These are phyloP conservation scores for Zaprionus inermis DNA, from an alignment of 1,140 invertebrate species.

Conservation along the genomic window DNA sequence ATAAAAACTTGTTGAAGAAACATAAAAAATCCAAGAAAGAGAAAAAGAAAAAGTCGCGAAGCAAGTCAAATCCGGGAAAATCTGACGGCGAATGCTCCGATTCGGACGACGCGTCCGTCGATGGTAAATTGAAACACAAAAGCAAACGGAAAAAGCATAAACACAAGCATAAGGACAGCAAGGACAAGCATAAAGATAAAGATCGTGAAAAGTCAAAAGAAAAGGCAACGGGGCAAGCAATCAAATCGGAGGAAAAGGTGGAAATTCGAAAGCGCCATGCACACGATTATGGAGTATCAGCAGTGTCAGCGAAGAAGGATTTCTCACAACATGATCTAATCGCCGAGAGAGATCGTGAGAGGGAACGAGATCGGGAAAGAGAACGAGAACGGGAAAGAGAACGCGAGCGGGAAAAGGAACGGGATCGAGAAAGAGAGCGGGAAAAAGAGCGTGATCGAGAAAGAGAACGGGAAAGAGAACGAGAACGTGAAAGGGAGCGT, in stretches of 20 bases:
- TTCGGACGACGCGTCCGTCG: constrained; percentile 83
- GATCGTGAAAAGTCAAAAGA: constrained; percentile 45
- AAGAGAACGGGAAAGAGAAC: constrained; percentile 1
- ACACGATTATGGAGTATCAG: not conserved
- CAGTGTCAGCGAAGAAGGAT: constrained; percentile 44
- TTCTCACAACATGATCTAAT: not conserved
- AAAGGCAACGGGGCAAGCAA: not conserved
- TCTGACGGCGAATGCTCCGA: constrained; percentile 85
- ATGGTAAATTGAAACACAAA: constrained; percentile 84
- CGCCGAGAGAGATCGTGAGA: constrained; percentile 9
- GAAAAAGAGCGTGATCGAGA: constrained; percentile 21
- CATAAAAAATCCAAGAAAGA: constrained; percentile 86
- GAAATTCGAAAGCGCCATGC: constrained; percentile 43
- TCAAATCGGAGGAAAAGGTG: constrained; percentile 47
- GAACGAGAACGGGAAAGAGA: constrained; percentile 34
- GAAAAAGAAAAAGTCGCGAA: constrained; percentile 85
- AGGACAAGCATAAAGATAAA: constrained; percentile 45
- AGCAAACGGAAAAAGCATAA: constrained; percentile 58
- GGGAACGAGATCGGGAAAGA: constrained; percentile 23
- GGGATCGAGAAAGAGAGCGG: not conserved
- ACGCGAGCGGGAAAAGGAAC: constrained; percentile 9
- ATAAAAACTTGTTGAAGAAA: constrained; percentile 83
- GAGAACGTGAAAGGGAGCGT: constrained; percentile 8
- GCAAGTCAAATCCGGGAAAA: constrained; percentile 80
- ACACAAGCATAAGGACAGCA: constrained; percentile 45